phyloP scores from a whole-genome alignment of 1,140 invertebrate genomes.

The Melanaphis sacchari region DNA sequence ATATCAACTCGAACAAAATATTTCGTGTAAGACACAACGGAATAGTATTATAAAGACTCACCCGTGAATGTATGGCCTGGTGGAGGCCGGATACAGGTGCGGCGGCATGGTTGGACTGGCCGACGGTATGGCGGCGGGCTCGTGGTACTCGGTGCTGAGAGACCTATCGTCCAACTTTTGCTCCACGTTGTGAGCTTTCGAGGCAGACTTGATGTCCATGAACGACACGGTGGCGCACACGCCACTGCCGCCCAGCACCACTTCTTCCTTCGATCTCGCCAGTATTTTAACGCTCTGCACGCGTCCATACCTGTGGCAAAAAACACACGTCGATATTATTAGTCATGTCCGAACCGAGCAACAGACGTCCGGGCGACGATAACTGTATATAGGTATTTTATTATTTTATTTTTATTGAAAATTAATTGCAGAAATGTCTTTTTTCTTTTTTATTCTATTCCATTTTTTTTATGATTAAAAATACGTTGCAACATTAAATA shows the following conservation, averaged over 20 bases:
- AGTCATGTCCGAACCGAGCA: background rate
- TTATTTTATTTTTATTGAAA: background rate
- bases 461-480: background rate
- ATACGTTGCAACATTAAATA: background rate
- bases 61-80: conserved; percentile 46
- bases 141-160: conserved; percentile 92
- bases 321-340: conserved; percentile 60
- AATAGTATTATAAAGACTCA: background rate
- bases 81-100: conserved; percentile 56
- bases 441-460: background rate
- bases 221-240: conserved; percentile 87
- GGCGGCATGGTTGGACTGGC: conserved; percentile 61
- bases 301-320: conserved; percentile 84
- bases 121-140: conserved; percentile 77
- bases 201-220: conserved; percentile 95
- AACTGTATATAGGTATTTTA: background rate
- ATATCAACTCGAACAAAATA: background rate
- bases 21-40: background rate
- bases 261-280: conserved; percentile 68
- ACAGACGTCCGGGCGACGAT: background rate
- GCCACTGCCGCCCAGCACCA: conserved; percentile 63
- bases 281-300: conserved; percentile 94
- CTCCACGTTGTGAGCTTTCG: conserved; percentile 89
- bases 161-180: conserved; percentile 85
- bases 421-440: background rate